Conservation (phyloP, 1,140 invertebrate species). For the Cataglyphis hispanica region DNA sequence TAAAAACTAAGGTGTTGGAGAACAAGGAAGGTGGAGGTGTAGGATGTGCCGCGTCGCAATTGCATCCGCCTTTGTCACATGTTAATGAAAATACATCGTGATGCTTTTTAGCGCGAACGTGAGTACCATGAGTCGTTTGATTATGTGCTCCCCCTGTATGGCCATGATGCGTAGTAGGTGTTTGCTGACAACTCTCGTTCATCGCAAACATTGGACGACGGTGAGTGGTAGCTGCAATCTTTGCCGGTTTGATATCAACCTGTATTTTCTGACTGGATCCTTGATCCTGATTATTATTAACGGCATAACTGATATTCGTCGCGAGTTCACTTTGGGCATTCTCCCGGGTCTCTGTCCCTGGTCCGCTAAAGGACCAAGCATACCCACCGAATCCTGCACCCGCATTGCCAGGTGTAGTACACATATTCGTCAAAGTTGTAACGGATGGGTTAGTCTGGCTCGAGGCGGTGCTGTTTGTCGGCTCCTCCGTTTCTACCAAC, state of each 20-base stretch:
- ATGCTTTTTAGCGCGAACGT: constrained; percentile 83
- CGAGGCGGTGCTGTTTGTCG: constrained; percentile 77
- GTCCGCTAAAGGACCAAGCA: constrained; percentile 84
- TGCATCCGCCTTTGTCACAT: constrained; percentile 84
- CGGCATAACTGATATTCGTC: constrained; percentile 84
- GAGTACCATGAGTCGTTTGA: constrained; percentile 82
- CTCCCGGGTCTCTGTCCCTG: constrained; percentile 82
- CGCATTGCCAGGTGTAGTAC: constrained; percentile 85
- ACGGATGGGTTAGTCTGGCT: constrained; percentile 81
- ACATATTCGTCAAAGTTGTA: constrained; percentile 84
- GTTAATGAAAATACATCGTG: constrained; percentile 84
- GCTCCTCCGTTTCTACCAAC: constrained; percentile 81
- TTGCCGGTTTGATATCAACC: constrained; percentile 84
- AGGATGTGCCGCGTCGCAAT: constrained; percentile 83
- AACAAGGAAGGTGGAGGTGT: constrained; percentile 82
- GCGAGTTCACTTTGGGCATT: constrained; percentile 82
- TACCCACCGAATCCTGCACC: constrained; percentile 83
- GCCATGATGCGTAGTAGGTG: constrained; percentile 83
- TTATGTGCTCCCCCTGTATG: constrained; percentile 84
- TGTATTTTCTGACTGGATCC: constrained; percentile 85
- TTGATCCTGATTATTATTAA: constrained; percentile 86
- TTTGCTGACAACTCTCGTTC: constrained; percentile 84
- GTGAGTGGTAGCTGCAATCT: constrained; percentile 80
- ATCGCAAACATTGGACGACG: constrained; percentile 84
- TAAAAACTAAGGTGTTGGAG: constrained; percentile 84